A percentile compares a stretch with the other conserved stretches of the same genome.
Evolutionary conservation across 2,888 invertebrate species (phyloP).

Genomic region (Parnassius orleans): DNA sequence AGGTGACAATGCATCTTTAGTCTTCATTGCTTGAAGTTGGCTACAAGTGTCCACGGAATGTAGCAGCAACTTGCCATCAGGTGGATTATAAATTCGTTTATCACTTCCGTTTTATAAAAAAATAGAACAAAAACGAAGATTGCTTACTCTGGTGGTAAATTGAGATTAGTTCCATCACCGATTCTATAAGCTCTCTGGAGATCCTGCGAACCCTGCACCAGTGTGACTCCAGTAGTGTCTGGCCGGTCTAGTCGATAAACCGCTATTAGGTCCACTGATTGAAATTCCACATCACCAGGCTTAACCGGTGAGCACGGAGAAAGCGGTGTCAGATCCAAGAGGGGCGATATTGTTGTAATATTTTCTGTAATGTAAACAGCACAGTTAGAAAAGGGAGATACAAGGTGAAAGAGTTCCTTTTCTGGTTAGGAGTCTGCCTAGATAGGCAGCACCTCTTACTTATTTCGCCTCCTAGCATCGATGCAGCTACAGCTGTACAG

Average conservation of each 20-base stretch:
- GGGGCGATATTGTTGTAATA: conserved; percentile 43
- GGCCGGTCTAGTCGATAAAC: conserved; percentile 86
- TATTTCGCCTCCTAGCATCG: too few species aligned
- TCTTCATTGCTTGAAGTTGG: too few species aligned
- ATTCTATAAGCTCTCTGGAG: conserved; percentile 91
- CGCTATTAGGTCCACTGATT: conserved; percentile 90
- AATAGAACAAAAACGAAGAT: conserved; percentile 9
- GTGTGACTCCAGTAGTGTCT: conserved; percentile 83
- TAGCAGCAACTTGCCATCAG: too few species aligned
- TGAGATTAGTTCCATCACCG: conserved; percentile 86
- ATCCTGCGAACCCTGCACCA: conserved; percentile 87
- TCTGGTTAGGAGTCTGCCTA: too few species aligned
- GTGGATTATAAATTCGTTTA: too few species aligned
- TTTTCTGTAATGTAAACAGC: conserved; percentile 41
- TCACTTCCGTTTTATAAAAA: too few species aligned
- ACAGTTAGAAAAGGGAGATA: too few species aligned
- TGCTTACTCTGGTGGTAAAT: conserved; percentile 85
- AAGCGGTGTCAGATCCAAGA: conserved; percentile 33
- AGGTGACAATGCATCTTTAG: too few species aligned
- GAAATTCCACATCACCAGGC: conserved; percentile 88
- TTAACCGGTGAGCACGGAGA: conserved; percentile 56
- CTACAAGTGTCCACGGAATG: too few species aligned
- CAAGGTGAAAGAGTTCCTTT: too few species aligned
- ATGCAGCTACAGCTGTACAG: too few species aligned
- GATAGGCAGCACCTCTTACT: too few species aligned